Evolutionary conservation across 1,140 invertebrate species (phyloP).

Genomic region (Trichonephila inaurata): DNA sequence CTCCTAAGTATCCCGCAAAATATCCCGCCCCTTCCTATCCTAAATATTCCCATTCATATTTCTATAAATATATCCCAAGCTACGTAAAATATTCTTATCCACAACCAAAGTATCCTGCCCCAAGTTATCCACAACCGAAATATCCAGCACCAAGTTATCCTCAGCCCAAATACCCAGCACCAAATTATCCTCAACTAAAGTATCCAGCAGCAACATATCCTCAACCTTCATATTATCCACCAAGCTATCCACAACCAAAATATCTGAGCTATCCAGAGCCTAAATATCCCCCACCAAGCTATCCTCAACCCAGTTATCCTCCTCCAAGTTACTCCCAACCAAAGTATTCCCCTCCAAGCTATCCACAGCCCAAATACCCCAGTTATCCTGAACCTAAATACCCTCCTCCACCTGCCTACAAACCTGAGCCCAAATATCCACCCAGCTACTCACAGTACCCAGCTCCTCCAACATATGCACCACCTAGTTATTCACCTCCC

Average conservation of each 20-base stretch:
- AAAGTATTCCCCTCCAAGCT: conserved; percentile 28
- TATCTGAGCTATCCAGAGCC: conserved; percentile 29
- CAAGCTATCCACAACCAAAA: conserved; percentile 48
- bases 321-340: conserved; percentile 29
- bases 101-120: conserved; percentile 21
- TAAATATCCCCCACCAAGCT: conserved; percentile 4
- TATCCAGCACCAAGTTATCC: conserved; percentile 27
- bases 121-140: conserved; percentile 42
- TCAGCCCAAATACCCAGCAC: conserved; percentile 36
- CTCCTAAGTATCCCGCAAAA: conserved; percentile 37
- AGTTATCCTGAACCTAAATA: conserved; percentile 38
- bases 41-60: background rate
- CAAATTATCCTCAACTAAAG: conserved; percentile 9
- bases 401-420: background rate
- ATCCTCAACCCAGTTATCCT: background rate
- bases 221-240: conserved; percentile 17
- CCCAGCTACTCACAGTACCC: background rate
- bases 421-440: conserved; percentile 27
- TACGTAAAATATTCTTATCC: background rate
- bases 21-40: background rate
- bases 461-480: background rate
- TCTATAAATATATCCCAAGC: background rate
- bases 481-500: conserved; percentile 51
- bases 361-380: conserved; percentile 36
- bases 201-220: conserved; percentile 32